Evolutionary conservation across 2,888 invertebrate species (phyloP), one percentile per base, ranked within the genome.

Genomic region (Meganola albula): DNA sequence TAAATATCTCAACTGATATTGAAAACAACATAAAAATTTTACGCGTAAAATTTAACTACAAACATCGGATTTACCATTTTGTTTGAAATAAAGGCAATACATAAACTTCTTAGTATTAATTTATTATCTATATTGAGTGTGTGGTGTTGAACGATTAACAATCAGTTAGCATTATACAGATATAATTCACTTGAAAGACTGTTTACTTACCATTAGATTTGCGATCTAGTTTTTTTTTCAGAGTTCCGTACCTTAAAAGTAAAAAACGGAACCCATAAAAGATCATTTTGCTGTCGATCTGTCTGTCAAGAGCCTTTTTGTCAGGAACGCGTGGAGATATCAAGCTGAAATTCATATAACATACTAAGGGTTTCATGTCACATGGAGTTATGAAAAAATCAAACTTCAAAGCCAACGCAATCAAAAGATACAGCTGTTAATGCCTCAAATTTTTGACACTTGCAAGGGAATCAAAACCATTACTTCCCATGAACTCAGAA

Each of bases 41-140:
- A 32, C 31, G 42, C 37, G 45, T 34, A 35, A 24, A 43, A 36
- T 40, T 23, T 9, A 40, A 44, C 49, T 48, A 44, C 47, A 51
- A 45, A 44, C 31, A 36, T 29, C 32, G 40, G 44, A 48, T 42
- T 38, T 31, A 42, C 38, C 40, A 48, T 46, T 13, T 21, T 18
- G 31, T 30, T n/a, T n/a, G n/a, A n/a, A n/a, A n/a, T n/a, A n/a
- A n/a, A n/a, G n/a, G n/a, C n/a, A n/a, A n/a, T n/a, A n/a, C n/a
- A n/a, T n/a, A n/a, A n/a, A n/a, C n/a, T n/a, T n/a, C n/a, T n/a
- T n/a, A n/a, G n/a, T n/a, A n/a, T n/a, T n/a, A n/a, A n/a, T n/a
- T n/a, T n/a, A n/a, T n/a, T n/a, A n/a, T 48, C 34, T 41, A 40
- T 42, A 54, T 48, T 48, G 43, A 44, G 31, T 27, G 39, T 40